phyloP scores from a whole-genome alignment of 1,140 invertebrate genomes.

The Procambarus clarkii region DNA sequence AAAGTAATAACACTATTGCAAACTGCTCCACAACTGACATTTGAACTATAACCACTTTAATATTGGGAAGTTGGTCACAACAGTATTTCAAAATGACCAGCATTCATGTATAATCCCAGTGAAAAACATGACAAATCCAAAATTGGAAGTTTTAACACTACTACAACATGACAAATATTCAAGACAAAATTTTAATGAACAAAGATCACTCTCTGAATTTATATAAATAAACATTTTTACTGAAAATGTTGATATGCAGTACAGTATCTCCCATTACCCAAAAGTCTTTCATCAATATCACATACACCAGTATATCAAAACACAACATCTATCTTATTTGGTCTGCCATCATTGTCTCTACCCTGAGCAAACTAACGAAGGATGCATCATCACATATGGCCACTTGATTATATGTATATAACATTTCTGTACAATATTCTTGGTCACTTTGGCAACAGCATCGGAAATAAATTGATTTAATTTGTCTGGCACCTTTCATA shows the following conservation, averaged over 20 bases:
- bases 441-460: slow-evolving; percentile 14
- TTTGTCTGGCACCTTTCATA: not conserved
- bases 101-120: not conserved
- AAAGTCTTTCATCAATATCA: not conserved
- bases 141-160: not conserved
- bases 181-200: not conserved
- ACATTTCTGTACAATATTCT: slow-evolving; percentile 5
- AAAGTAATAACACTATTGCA: not conserved
- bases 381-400: not conserved
- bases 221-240: not conserved
- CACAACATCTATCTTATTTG: not conserved
- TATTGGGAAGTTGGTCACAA: not conserved
- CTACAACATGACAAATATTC: not conserved
- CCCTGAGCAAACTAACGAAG: slow-evolving; percentile 10
- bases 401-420: not conserved
- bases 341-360: slow-evolving; percentile 13
- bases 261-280: not conserved
- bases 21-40: not conserved
- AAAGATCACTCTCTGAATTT: not conserved
- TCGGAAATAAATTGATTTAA: not conserved
- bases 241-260: not conserved
- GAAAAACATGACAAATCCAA: not conserved
- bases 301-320: not conserved
- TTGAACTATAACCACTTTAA: not conserved
- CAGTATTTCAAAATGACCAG: not conserved